A percentile compares a stretch with the other conserved stretches of the same genome.
phyloP scores from a whole-genome alignment of 2,888 invertebrate genomes.

The Deilephila porcellus region DNA sequence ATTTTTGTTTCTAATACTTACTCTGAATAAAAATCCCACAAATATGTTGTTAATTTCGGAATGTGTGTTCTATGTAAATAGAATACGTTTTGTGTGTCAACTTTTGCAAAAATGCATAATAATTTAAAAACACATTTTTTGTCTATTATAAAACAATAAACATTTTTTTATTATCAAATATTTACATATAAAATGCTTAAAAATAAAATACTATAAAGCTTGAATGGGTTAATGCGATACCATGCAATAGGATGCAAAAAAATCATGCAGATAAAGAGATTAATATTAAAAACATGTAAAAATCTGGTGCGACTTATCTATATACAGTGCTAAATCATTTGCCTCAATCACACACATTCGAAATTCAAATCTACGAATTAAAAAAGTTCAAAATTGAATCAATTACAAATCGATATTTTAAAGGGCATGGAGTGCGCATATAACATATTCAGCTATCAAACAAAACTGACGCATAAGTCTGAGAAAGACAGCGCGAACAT shows the following conservation, averaged over 20 bases:
- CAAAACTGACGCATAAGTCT: too few relatives aligned
- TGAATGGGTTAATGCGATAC: neutral
- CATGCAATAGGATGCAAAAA: conserved; percentile 5
- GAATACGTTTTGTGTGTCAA: too few relatives aligned
- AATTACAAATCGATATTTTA: neutral
- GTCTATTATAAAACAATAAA: neutral
- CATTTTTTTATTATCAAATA: neutral
- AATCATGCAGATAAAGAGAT: neutral
- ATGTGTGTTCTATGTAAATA: too few relatives aligned
- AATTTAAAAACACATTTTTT: neutral
- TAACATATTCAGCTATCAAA: too few relatives aligned
- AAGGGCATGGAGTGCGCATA: neutral
- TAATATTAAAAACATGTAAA: conserved; percentile 4
- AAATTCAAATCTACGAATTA: conserved; percentile 21
- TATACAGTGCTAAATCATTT: conserved; percentile 21
- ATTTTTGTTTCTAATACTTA: too few relatives aligned
- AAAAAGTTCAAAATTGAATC: neutral
- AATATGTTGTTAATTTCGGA: too few relatives aligned
- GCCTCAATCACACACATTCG: conserved; percentile 37
- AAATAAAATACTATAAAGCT: neutral
- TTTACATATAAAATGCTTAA: neutral
- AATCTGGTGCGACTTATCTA: conserved; percentile 10
- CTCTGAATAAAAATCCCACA: too few relatives aligned
- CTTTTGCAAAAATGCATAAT: too few relatives aligned
- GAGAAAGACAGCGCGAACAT: too few relatives aligned